Evolutionary conservation across 2,113 vertebrate genomes (phyloP).

Genomic region (Megaceryle torquata): DNA sequence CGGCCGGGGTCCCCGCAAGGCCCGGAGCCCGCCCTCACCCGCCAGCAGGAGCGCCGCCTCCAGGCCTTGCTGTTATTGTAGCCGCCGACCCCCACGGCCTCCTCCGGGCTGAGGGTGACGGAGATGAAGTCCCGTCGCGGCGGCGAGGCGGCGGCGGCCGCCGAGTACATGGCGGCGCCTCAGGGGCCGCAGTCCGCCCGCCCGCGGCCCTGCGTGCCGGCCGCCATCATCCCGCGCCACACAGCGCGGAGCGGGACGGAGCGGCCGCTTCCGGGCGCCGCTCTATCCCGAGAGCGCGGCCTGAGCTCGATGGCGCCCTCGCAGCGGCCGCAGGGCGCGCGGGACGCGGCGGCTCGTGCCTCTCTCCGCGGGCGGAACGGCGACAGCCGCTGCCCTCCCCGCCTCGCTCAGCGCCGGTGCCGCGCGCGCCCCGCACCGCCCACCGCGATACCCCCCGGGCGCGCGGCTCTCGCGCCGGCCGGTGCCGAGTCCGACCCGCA

Average conservation of each 20-base stretch:
- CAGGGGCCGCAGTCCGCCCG: not conserved
- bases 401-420: no score
- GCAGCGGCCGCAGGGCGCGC: no score
- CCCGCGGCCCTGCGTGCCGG: not conserved
- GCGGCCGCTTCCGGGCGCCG: not conserved
- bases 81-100: slow-evolving; percentile 10
- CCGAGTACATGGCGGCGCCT: slow-evolving; percentile 58
- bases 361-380: no score
- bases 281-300: not conserved
- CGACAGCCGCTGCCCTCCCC: no score
- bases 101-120: slow-evolving; percentile 77
- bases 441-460: no score
- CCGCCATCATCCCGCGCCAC: not conserved
- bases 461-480: no score
- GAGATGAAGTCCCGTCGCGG: slow-evolving; percentile 84
- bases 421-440: no score
- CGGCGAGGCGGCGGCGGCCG: slow-evolving; percentile 44
- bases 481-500: no score
- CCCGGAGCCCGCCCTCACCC: slow-evolving; percentile 74
- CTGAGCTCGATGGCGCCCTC: not conserved
- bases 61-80: slow-evolving; percentile 84
- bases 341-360: no score
- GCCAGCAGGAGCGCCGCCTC: slow-evolving; percentile 88
- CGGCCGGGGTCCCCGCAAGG: not conserved
- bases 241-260: not conserved